Evolutionary conservation across 2,888 invertebrate genomes (phyloP), one percentile per base, ranked within the genome.

Genomic region (Acrobasis consociella): DNA sequence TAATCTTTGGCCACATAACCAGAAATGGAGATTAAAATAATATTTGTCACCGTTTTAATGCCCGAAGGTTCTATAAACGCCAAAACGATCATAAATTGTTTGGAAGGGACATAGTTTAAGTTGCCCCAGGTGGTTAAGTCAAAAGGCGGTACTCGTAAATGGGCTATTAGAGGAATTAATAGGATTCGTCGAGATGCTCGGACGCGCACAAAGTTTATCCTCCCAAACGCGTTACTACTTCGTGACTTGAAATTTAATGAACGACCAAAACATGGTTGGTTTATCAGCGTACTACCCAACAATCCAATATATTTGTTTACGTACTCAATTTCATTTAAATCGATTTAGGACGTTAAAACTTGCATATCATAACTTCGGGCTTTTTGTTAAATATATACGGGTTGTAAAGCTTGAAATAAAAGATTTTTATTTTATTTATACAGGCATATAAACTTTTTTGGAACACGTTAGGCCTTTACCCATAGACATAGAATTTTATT

Each of bases 191-290:
- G 65, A 49, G 62, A 37, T 55, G 31, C 55, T 56, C 55, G 72
- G 76, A 73, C 72, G 74, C 70, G 67, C 68, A 70, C 76, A 73
- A 15, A 81, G 79, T 82, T 84, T 79, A 80, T 80, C 78, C 76
- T 71, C 65, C 73, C 71, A 72, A 78, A 81, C 76, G 77, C 78
- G 80, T 83, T 83, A 76, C 75, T 71, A 69, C 74, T 72, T 71
- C 86, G 85, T 85, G 86, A 79, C 78, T 64, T 62, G 81, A 78
- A 81, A 77, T 74, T 37, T 69, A 77, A 85, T 74, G 67, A 67
- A 64, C 70, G 46, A 50, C 70, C 67, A 69, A 68, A 55, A 62
- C 62, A 63, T 58, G 58, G 61, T 67, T 66, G 61, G 49, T 66
- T 66, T 62, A 69, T 50, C 49, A 39, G 31, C 22, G 7, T 31